These are phyloP conservation scores for Macrostomum lignano DNA, from an alignment of 1,140 invertebrate genomes.

Conservation along the genomic window DNA sequence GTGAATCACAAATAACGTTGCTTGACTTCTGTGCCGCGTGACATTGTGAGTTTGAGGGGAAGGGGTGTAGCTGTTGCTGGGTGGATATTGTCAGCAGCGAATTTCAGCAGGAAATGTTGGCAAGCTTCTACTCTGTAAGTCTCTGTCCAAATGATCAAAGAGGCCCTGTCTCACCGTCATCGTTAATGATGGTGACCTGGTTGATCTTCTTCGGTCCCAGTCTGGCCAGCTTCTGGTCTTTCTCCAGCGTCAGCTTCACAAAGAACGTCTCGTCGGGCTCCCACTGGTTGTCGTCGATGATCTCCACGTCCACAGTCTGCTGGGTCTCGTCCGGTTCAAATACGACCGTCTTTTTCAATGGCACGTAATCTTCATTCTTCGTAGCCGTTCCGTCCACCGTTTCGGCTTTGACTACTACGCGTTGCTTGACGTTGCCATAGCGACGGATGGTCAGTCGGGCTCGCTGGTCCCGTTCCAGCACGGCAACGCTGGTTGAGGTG, in stretches of 20 bases:
- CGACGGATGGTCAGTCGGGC: constrained; percentile 31
- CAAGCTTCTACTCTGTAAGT: no score
- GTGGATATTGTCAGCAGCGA: no score
- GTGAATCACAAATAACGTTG: no score
- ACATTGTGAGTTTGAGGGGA: no score
- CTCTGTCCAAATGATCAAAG: constrained; percentile 7
- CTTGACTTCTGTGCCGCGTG: no score
- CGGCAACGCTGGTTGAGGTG: constrained; percentile 31
- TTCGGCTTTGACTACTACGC: constrained; percentile 34
- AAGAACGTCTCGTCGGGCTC: constrained; percentile 81
- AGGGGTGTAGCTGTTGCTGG: no score
- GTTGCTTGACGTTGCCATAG: constrained; percentile 31
- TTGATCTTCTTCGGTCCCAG: no score
- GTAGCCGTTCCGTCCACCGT: constrained; percentile 36
- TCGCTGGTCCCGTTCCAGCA: constrained; percentile 34
- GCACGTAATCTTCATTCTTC: constrained; percentile 29
- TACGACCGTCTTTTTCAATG: constrained; percentile 32
- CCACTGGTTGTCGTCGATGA: constrained; percentile 84
- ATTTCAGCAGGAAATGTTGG: no score
- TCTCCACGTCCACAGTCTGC: constrained; percentile 37
- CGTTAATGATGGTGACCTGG: constrained; percentile 37
- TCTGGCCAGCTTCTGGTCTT: no score
- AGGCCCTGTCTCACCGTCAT: constrained; percentile 34
- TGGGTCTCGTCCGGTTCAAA: constrained; percentile 32
- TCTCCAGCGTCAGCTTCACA: constrained; percentile 50